Evolutionary conservation across 1,140 invertebrate genomes (phyloP).

Genomic region (Drosophila jambulina): DNA sequence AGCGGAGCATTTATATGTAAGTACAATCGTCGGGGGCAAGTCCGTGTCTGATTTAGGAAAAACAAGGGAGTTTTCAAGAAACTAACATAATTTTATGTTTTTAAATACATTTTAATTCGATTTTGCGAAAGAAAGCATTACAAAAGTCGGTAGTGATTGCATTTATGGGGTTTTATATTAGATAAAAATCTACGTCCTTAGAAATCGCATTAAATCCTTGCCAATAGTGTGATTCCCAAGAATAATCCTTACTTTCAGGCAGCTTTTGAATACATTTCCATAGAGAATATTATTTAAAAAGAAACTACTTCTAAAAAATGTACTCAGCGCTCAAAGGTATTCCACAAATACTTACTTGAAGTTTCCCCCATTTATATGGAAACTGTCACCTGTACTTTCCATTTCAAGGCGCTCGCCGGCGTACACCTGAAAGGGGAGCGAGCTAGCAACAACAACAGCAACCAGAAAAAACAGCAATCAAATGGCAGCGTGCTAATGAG

Average conservation of each 20-base stretch:
- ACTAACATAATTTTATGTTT: background rate
- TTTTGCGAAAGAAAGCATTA: too few relatives aligned
- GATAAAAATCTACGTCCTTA: background rate
- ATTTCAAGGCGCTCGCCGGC: slow-evolving; percentile 6
- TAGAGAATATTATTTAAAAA: background rate
- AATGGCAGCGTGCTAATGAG: slow-evolving; percentile 68
- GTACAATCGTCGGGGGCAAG: background rate
- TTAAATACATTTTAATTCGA: background rate
- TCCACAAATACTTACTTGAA: background rate
- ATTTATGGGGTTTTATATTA: background rate
- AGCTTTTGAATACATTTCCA: background rate
- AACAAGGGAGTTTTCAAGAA: background rate
- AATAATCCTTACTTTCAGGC: background rate
- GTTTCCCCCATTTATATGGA: slow-evolving; percentile 1
- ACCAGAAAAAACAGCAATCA: slow-evolving; percentile 21
- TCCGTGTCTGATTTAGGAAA: background rate
- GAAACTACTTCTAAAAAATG: background rate
- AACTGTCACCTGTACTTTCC: slow-evolving; percentile 18
- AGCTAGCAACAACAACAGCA: slow-evolving; percentile 1
- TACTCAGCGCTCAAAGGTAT: background rate
- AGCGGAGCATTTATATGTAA: background rate
- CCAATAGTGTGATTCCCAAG: background rate
- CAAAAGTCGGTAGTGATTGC: background rate
- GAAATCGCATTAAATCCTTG: background rate
- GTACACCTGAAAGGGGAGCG: slow-evolving; percentile 10